A percentile compares a stretch with the other conserved stretches of the same genome.
Evolutionary conservation across 1,140 invertebrate species (phyloP).

Genomic region (Trinorchestia longiramus): DNA sequence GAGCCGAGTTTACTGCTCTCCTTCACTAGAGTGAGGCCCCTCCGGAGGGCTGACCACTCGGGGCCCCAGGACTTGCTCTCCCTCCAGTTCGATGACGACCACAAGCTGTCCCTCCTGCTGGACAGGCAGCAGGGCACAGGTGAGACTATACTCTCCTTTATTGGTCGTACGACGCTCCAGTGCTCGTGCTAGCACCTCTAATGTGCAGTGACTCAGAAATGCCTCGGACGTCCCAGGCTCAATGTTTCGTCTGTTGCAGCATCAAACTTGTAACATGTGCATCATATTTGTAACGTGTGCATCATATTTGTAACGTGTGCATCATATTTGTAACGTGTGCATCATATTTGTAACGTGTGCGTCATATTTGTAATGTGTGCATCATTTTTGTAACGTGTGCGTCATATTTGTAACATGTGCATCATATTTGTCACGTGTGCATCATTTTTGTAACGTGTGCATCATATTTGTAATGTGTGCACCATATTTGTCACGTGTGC

Average conservation of each 20-base stretch:
- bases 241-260: background rate
- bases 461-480: background rate
- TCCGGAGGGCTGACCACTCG: background rate
- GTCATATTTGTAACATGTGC: background rate
- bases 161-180: background rate
- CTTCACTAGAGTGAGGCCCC: background rate
- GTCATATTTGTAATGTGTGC: too few relatives aligned
- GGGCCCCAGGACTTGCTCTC: background rate
- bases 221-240: background rate
- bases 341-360: background rate
- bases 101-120: background rate
- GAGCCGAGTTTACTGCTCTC: constrained; percentile 29
- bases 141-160: background rate
- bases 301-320: background rate
- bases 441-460: too few relatives aligned
- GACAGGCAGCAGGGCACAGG: background rate
- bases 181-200: background rate
- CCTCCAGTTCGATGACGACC: constrained; percentile 31
- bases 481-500: too few relatives aligned
- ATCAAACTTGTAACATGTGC: background rate
- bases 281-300: too few relatives aligned
- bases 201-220: background rate
- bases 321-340: too few relatives aligned
- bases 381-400: too few relatives aligned
- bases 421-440: too few relatives aligned